Evolutionary conservation across 2,113 vertebrate species (phyloP), one percentile per base, ranked within the genome.

Genomic region (Collichthys lucidus): DNA sequence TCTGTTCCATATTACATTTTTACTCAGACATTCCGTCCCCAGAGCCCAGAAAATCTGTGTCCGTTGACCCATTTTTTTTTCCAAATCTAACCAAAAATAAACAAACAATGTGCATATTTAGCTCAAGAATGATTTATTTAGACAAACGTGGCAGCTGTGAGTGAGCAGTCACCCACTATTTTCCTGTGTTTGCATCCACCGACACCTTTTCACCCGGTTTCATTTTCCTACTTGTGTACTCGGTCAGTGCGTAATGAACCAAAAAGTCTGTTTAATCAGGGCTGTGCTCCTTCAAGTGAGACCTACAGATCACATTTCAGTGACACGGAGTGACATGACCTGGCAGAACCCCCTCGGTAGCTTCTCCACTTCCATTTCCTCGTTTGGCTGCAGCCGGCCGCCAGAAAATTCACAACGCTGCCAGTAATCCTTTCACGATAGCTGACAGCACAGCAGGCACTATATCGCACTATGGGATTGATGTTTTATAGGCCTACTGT

Each of bases 401-500:
- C 63, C 78, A 87, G 84, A 88, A 78, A 88, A 78, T 74, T 76
- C 74, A 20, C 56, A 84, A 70, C 74, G 16, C 53, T 84, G 74
- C 84, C 85, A 81, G 86, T 85, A 88, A 90, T 90, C 87, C 78
- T 65, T 44, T 46, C 26, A 80, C 61, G 80, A 86, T 82, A 86
- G 81, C 77, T 84, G 87, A 86, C 78, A 89, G 80, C 83, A 73
- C 86, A 86, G 85, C 83, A 60, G 76, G 80, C 80, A 62, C 88
- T 86, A 80, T 74, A 92, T 89, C 88, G 79, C 77, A 72, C 52
- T 49, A 59, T 53, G 80, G 74, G 80, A 79, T 40, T 11, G 20
- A 82, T 67, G 61, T 82, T 92, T 88, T 90, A 90, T 86, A 65
- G 83, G 79, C 72, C 67, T 71, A 40, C 84, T 68, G 88, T 77